Evolutionary conservation across 2,797 vertebrate species (phyloP).

Genomic region (Podarcis siculus): DNA sequence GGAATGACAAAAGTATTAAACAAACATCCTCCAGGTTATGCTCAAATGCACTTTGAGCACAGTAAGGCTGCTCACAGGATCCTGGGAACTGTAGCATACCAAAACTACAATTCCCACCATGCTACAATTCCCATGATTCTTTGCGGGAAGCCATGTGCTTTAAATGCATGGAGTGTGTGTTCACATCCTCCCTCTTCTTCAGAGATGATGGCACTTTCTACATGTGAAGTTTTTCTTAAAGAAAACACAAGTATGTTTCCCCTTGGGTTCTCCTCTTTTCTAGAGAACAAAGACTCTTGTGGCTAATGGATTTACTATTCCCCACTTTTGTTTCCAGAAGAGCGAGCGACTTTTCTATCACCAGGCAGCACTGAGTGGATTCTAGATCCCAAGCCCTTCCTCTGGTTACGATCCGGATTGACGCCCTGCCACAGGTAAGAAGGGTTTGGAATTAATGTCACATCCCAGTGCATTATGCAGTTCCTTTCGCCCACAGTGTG

Average conservation of each 20-base stretch:
- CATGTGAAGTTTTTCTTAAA: background rate
- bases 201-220: background rate
- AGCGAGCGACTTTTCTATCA: background rate
- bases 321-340: background rate
- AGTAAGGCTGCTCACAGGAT: background rate
- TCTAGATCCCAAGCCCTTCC: background rate
- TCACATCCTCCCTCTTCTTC: background rate
- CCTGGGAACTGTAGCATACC: too few relatives aligned
- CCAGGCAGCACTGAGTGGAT: background rate
- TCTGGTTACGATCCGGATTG: background rate
- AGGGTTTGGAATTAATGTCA: background rate
- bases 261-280: background rate
- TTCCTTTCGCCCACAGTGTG: background rate
- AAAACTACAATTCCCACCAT: too few relatives aligned
- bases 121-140: too few relatives aligned
- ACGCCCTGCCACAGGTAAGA: background rate
- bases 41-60: background rate
- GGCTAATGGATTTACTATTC: background rate
- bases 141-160: too few relatives aligned
- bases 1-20: background rate
- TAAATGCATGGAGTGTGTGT: too few relatives aligned
- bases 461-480: background rate
- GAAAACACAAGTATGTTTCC: background rate
- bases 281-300: background rate
- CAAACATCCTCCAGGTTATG: background rate